Percentiles rank a stretch among this genome's conserved stretches.
These are phyloP conservation scores for Anoplius nigerrimus DNA, from an alignment of 2,888 invertebrate species.

Conservation along the genomic window DNA sequence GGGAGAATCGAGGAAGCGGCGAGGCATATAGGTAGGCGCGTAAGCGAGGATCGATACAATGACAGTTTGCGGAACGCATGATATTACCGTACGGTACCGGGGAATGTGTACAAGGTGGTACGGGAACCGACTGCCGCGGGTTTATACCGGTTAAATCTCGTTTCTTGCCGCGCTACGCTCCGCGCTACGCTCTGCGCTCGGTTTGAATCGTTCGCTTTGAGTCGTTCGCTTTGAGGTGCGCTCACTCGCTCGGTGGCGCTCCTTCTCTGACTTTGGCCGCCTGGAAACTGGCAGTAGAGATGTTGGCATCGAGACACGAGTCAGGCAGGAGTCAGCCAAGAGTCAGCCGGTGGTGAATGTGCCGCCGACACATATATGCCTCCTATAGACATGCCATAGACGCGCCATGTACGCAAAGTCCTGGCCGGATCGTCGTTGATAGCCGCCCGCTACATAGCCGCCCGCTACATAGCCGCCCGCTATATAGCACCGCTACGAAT, in stretches of 20 bases:
- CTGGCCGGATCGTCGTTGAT: too few species aligned
- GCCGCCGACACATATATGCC: too few species aligned
- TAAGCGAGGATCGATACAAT: conserved; percentile 11
- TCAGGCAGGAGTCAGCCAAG: too few species aligned
- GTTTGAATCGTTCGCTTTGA: too few species aligned
- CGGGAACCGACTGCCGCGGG: conserved; percentile 62
- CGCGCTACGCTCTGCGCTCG: conserved; percentile 39
- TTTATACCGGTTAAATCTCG: conserved; percentile 71
- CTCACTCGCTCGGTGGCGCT: conserved; percentile 3
- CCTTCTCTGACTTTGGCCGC: conserved; percentile 24
- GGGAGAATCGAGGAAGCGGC: conserved; percentile 37
- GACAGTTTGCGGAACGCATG: conserved; percentile 21
- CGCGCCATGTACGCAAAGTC: too few species aligned
- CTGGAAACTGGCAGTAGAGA: background rate
- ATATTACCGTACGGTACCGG: conserved; percentile 31
- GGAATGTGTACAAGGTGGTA: conserved; percentile 58
- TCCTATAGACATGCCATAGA: too few species aligned
- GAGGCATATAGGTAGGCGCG: background rate
- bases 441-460: too few species aligned
- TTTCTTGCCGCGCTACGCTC: conserved; percentile 55
- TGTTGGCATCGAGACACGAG: too few species aligned
- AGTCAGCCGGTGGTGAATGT: too few species aligned
- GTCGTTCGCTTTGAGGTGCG: too few species aligned
- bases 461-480: too few species aligned
- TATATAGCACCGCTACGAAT: too few species aligned